phyloP scores from a whole-genome alignment of 2,113 vertebrate genomes.

The Halcyon senegalensis region DNA sequence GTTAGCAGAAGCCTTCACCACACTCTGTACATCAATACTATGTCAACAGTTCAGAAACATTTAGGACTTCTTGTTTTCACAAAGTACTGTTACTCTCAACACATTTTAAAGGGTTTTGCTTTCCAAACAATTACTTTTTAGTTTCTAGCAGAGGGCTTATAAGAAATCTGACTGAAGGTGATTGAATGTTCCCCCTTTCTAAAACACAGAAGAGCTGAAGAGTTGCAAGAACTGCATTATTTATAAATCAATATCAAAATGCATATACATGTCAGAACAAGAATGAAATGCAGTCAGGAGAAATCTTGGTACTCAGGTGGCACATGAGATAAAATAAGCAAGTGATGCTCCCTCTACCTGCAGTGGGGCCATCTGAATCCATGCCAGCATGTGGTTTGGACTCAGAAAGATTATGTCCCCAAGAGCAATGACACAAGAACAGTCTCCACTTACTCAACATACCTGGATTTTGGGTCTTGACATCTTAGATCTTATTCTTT shows the following conservation, averaged over 20 bases:
- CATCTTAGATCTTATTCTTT: background rate
- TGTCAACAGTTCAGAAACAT: background rate
- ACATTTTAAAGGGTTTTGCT: background rate
- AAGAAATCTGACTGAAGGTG: background rate
- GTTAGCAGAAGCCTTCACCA: background rate
- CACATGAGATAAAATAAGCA: background rate
- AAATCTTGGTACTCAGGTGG: background rate
- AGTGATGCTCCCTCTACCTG: background rate
- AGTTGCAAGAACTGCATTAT: background rate
- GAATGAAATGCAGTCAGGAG: background rate
- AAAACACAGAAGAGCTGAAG: background rate
- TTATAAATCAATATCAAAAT: background rate
- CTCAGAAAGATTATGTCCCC: background rate
- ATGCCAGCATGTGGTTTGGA: background rate
- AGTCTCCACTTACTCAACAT: background rate
- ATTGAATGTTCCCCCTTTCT: background rate
- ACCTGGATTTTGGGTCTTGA: background rate
- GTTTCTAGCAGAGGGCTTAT: background rate
- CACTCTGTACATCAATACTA: background rate
- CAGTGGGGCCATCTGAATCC: background rate
- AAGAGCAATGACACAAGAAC: background rate
- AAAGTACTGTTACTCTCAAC: background rate
- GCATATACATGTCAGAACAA: background rate
- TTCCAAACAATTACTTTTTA: background rate
- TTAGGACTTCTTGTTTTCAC: background rate